Base-by-base conservation (phyloP, 2,888 invertebrate species). In the Eupithecia vulgata region DNA sequence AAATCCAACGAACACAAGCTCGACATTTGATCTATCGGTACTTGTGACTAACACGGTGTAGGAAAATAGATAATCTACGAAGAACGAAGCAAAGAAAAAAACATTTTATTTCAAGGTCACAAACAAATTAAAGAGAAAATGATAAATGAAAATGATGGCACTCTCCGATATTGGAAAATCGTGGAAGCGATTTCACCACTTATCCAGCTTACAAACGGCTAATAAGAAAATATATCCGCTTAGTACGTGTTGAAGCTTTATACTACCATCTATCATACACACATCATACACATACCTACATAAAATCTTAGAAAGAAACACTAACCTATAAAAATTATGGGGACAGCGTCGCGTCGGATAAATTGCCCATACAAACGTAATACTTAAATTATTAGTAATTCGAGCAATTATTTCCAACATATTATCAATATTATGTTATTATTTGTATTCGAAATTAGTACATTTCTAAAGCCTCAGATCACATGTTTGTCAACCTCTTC, bases 71-170 rank as follows among this genome's bases (percentile, higher is more conserved):
- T 13, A 40, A 2, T 25, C 12, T 25, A 57, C 21, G 17, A 57
- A 21, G 59, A 30, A 30, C 4, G 30, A 30, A 30, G 30, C 30
- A 30, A 30, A 30, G 30, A 30, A 30, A 30, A 25, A 61, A 34
- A 1, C n/a, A n/a, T 64, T 64, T 45, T n/a, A 48, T 48, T 48
- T 61, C 37, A 37, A 64, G 37, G 65, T 65, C 25, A 40, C 65
- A 40, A 65, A 65, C 40, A 65, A 34, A 65, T 65, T 65, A 65
- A 13, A 40, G 65, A 65, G 65, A 65, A 65, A 65, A 42, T 25
- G 5, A 12, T 25, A 42, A 64, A 37, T 64, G 62, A n/a, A 62
- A 64, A 37, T 64, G 4, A 35, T 64, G 37, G 35, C 40, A 21
- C 34, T 37, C 35, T 21, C 40, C 25, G 65, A 42, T 65, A 65